Percentiles rank a stretch among this genome's conserved stretches.
Evolutionary conservation across 2,113 vertebrate species (phyloP).

Genomic region (Podilymbus podiceps): DNA sequence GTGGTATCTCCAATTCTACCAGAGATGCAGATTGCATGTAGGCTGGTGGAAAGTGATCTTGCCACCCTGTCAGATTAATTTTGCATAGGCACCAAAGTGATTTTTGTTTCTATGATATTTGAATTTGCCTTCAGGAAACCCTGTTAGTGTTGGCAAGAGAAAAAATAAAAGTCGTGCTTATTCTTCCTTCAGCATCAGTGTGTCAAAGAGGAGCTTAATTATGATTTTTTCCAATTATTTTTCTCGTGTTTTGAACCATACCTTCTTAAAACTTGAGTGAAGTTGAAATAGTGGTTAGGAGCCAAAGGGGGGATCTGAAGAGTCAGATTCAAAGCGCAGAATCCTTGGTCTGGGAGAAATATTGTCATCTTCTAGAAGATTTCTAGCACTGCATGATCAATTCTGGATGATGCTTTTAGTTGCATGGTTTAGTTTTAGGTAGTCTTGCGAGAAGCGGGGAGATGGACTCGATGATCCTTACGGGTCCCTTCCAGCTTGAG

Average conservation of each 20-base stretch:
- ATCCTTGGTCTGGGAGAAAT: background rate
- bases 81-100: background rate
- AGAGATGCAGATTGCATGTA: slow-evolving; percentile 1
- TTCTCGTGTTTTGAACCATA: background rate
- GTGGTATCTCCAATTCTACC: background rate
- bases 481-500: background rate
- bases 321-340: background rate
- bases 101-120: background rate
- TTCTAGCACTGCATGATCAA: background rate
- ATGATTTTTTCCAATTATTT: background rate
- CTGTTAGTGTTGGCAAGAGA: background rate
- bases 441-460: background rate
- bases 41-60: slow-evolving; percentile 7
- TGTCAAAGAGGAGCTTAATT: background rate
- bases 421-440: background rate
- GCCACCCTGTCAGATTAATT: background rate
- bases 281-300: background rate
- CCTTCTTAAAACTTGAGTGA: background rate
- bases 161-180: background rate
- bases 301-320: background rate
- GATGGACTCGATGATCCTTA: background rate
- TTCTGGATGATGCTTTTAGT: background rate
- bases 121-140: slow-evolving; percentile 8
- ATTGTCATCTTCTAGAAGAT: background rate
- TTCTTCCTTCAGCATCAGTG: background rate